phyloP scores from a whole-genome alignment of 2,797 vertebrate species.

The Acipenser ruthenus region DNA sequence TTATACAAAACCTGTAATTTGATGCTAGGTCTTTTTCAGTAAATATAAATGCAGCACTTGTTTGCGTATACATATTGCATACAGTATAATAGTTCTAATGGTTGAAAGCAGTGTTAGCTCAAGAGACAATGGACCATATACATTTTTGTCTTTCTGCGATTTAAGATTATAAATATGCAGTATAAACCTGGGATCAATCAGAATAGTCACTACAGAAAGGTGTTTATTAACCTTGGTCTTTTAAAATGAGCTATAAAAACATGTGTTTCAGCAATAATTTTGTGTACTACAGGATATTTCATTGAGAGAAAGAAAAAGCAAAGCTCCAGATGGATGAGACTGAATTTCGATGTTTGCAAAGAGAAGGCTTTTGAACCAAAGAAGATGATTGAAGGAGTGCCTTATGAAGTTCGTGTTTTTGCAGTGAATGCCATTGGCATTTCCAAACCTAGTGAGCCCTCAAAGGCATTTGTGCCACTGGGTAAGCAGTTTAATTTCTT shows the following conservation, averaged over 20 bases:
- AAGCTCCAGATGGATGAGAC: conserved; percentile 96
- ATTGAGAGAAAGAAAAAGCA: conserved; percentile 98
- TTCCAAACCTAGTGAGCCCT: conserved; percentile 91
- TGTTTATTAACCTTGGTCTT: neutral
- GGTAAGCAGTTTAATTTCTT: conserved; percentile 62
- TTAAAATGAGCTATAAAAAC: neutral
- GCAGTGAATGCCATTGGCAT: conserved; percentile 89
- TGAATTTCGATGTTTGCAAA: conserved; percentile 95
- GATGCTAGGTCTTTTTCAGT: too few species aligned
- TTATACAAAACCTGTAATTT: too few species aligned
- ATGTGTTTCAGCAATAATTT: neutral
- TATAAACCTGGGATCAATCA: too few species aligned
- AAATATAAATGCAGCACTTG: too few species aligned
- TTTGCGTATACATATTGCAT: too few species aligned
- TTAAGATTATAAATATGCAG: too few species aligned
- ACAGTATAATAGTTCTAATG: too few species aligned
- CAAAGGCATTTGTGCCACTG: conserved; percentile 88
- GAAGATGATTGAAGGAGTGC: conserved; percentile 98
- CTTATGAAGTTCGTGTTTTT: conserved; percentile 92
- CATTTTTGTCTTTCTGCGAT: too few species aligned
- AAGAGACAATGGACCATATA: too few species aligned
- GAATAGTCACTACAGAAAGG: too few species aligned
- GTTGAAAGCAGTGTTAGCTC: too few species aligned
- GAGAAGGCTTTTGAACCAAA: conserved; percentile 90
- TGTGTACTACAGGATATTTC: conserved; percentile 72